These are phyloP conservation scores for Antitype chi DNA, from an alignment of 2,888 invertebrate genomes.

Conservation along the genomic window DNA sequence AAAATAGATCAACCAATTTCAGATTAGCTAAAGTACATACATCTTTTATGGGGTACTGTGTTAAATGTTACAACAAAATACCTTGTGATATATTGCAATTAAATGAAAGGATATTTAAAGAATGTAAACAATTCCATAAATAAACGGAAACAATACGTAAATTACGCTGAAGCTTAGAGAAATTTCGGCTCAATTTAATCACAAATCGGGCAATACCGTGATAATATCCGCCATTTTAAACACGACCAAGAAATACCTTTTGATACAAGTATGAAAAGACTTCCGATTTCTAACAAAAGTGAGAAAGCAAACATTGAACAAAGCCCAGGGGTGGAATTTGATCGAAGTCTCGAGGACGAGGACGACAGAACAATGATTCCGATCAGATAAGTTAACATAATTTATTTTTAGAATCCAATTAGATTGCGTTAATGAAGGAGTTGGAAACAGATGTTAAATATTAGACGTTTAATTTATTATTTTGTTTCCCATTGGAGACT, in stretches of 20 bases:
- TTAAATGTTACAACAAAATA: too few species aligned
- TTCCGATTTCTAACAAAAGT: conserved; percentile 18
- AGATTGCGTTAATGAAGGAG: conserved; percentile 17
- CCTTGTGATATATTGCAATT: too few species aligned
- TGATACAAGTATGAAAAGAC: conserved; percentile 33
- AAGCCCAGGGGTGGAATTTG: conserved; percentile 30
- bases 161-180: not conserved
- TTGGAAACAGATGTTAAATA: conserved; percentile 10
- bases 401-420: conserved; percentile 41
- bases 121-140: not conserved
- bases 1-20: too few species aligned
- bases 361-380: conserved; percentile 14
- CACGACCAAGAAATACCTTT: conserved; percentile 22
- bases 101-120: too few species aligned
- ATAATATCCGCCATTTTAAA: conserved; percentile 23
- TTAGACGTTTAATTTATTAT: conserved; percentile 7
- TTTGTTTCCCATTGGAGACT: not conserved
- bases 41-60: too few species aligned
- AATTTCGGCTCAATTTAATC: not conserved
- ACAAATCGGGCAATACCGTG: conserved; percentile 2
- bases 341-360: conserved; percentile 4
- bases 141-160: conserved; percentile 3
- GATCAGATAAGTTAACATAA: conserved; percentile 27
- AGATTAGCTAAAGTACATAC: too few species aligned
- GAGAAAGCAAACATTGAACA: conserved; percentile 18